Evolutionary conservation across 2,113 vertebrate species (phyloP), one percentile per base, ranked within the genome.

Genomic region (Rhombomys opimus): DNA sequence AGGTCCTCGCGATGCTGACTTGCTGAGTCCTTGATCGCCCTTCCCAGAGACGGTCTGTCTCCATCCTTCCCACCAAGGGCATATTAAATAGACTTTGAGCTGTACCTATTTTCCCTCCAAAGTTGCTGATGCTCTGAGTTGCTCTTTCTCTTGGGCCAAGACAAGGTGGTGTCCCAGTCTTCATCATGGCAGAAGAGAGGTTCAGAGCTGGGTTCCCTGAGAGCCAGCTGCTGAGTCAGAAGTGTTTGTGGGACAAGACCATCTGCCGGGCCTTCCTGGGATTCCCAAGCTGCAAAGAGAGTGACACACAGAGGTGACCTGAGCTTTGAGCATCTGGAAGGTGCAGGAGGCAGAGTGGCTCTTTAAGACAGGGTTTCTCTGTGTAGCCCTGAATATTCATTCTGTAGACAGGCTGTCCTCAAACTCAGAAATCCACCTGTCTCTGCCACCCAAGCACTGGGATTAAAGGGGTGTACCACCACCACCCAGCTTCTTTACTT

Each of bases 41-140:
- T 95, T 90, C 61, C 35, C 84, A 76, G 50, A 18, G 68, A 59
- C 25, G 7, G 0, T 14, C 89, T 73, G 8, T 63, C 1, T 0
- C 80, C 96, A 77, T 92, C 72, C 92, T 95, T 72, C 32, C 91
- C 41, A 72, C 65, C 61, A 11, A 52, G 54, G 46, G 57, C 73
- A 35, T 76, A 96, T 46, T 63, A 92, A 95, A 92, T 77, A 96
- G 93, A 92, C 46, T 96, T 91, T 87, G 59, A 91, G 41, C 78
- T 93, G 84, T 25, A 92, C 80, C 30, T 92, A 63, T 82, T 68
- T 65, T 30, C 20, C 2, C 9, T 75, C 3, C 3, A 1, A 87
- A 95, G n/a, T 70, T 95, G 91, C 91, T 95, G 96, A 95, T 89
- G 38, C 25, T 78, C 38, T 90, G 57, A 73, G 63, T 41, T 65